Evolutionary conservation across 1,140 invertebrate genomes (phyloP), one percentile per base, ranked within the genome.

Genomic region (Idris sp.): DNA sequence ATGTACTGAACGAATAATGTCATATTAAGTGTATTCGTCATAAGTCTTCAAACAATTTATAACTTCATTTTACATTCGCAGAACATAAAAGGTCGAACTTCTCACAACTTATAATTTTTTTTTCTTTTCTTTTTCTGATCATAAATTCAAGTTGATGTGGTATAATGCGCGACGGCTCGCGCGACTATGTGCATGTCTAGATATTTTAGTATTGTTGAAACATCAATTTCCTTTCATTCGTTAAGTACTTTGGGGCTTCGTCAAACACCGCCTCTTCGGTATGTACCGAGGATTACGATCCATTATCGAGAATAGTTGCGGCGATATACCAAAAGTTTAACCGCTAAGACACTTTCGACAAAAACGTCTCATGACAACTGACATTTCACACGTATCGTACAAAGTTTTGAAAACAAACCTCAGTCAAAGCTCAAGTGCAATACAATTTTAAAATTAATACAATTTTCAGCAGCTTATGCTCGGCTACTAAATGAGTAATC

Each of bases 181-280:
- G 19, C 18, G 1, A 1, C 30, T 10, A 10, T 11, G 11, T 35
- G 9, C 33, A 35, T 54, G 16, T n/a, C 15, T 9, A 4, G 13
- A 6, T 19, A 54, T 62, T 56, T 40, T 33, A 28, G 40, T 40
- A 56, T 64, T 44, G 51, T 58, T 30, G 28, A 64, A 64, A 72
- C 68, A 64, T 64, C 68, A 64, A 56, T 72, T 72, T 72, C 58
- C 56, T 72, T 72, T 72, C 58, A 64, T 56, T 72, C 49, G 68
- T 72, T 72, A 62, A 72, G 58, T 64, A 72, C 49, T 71, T 35
- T 18, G 28, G n/a, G 41, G 30, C 68, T 56, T 49, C 43, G 51
- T 64, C 58, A 72, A 62, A 64, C 49, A 58, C 10, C 18, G 35
- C 19, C 41, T 28, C 49, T 14, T 28, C 31, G 31, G 31, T 72